Evolutionary conservation across 2,888 invertebrate genomes (phyloP).

Genomic region (Andricus curvator): DNA sequence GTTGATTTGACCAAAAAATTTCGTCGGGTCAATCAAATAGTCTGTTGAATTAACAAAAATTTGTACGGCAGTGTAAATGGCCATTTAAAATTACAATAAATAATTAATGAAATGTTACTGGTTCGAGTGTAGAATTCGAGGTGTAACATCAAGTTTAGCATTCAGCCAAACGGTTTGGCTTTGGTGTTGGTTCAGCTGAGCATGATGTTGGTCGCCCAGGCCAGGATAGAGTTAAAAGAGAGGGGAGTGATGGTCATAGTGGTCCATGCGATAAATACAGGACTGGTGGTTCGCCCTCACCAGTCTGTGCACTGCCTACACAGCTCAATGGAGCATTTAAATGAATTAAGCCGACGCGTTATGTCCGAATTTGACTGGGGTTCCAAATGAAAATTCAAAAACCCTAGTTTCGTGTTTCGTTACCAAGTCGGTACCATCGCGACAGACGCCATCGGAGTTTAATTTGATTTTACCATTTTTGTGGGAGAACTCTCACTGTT

Average conservation of each 20-base stretch:
- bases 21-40: no score
- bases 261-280: conserved; percentile 52
- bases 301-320: conserved; percentile 51
- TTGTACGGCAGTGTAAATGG: no score
- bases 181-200: conserved; percentile 34
- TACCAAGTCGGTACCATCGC: not conserved
- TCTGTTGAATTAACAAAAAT: no score
- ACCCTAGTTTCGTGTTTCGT: conserved; percentile 23
- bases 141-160: conserved; percentile 25
- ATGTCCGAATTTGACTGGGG: conserved; percentile 50
- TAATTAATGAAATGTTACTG: not conserved
- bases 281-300: conserved; percentile 28
- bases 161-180: conserved; percentile 18
- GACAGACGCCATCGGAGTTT: not conserved
- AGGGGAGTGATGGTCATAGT: conserved; percentile 58
- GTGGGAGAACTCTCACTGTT: not conserved
- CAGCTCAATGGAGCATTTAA: conserved; percentile 73
- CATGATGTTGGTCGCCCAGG: conserved; percentile 24
- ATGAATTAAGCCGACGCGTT: conserved; percentile 69
- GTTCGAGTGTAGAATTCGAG: not conserved
- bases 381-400: conserved; percentile 44
- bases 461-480: conserved; percentile 10
- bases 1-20: no score
- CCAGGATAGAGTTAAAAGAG: not conserved
- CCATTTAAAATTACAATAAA: not conserved